Evolutionary conservation across 2,888 invertebrate species (phyloP).

Genomic region (Entomobrya proxima): DNA sequence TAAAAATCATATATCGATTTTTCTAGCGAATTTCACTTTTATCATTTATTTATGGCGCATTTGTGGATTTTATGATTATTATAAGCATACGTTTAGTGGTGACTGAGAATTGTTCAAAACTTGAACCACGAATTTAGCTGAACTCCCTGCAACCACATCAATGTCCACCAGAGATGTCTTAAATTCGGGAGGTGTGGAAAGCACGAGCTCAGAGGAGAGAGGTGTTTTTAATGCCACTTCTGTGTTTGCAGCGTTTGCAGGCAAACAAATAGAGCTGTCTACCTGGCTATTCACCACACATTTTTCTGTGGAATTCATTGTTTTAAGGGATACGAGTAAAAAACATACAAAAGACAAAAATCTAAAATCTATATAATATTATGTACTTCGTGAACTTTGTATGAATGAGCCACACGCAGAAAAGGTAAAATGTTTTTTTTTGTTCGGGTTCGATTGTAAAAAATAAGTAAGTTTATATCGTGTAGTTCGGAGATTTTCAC

Average conservation of each 20-base stretch:
- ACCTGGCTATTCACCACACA: conserved; percentile 49
- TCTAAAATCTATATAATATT: conserved; percentile 20
- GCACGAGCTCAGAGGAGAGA: not conserved
- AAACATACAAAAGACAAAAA: conserved; percentile 17
- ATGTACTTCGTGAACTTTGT: not conserved
- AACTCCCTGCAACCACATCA: conserved; percentile 59
- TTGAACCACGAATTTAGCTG: conserved; percentile 63
- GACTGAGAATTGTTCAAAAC: conserved; percentile 37
- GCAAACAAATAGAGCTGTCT: conserved; percentile 15
- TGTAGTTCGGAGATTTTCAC: not conserved
- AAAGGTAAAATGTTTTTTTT: not conserved
- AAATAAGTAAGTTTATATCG: not conserved
- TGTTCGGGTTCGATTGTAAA: conserved; percentile 18
- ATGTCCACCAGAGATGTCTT: conserved; percentile 57
- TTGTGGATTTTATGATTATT: not conserved
- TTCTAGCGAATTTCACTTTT: no score
- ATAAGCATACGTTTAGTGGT: conserved; percentile 23
- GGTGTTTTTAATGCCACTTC: not conserved
- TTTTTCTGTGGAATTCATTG: conserved; percentile 64
- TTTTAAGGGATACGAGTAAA: conserved; percentile 38
- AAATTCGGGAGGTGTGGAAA: conserved; percentile 53
- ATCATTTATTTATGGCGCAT: not conserved
- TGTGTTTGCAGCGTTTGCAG: not conserved
- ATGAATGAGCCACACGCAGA: conserved; percentile 6
- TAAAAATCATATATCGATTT: no score